phyloP scores from a whole-genome alignment of 2,888 invertebrate species.

The Thymelicus lineola region DNA sequence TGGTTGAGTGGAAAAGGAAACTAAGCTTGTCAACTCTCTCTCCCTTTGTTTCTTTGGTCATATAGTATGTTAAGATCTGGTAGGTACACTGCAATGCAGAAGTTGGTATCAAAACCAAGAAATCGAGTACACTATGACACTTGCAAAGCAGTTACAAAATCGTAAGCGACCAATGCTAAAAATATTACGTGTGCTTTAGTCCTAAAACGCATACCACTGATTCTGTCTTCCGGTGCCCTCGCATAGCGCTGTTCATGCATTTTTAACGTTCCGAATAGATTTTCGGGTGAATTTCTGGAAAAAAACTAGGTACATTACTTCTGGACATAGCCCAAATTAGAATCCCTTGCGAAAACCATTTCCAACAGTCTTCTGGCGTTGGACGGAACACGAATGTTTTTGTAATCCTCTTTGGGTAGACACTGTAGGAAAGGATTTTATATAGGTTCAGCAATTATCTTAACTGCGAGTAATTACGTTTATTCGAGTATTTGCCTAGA shows the following conservation, averaged over 20 bases:
- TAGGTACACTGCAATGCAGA: too few relatives aligned
- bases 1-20: too few relatives aligned
- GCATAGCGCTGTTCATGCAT: constrained; percentile 29
- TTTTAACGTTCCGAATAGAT: constrained; percentile 38
- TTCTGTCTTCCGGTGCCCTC: constrained; percentile 19
- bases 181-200: neutral
- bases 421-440: neutral
- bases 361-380: constrained; percentile 25
- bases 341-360: constrained; percentile 37
- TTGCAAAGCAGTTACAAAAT: neutral
- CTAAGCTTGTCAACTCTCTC: too few relatives aligned
- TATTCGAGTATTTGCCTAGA: too few relatives aligned
- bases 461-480: neutral
- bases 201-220: constrained; percentile 25
- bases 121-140: too few relatives aligned
- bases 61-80: too few relatives aligned
- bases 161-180: neutral
- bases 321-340: constrained; percentile 41
- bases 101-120: too few relatives aligned
- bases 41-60: too few relatives aligned
- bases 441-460: neutral
- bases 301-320: constrained; percentile 29
- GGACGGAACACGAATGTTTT: constrained; percentile 31
- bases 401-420: neutral
- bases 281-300: constrained; percentile 20